Base-by-base conservation (phyloP, 2,797 vertebrate species). In the Notolabrus celidotus region DNA sequence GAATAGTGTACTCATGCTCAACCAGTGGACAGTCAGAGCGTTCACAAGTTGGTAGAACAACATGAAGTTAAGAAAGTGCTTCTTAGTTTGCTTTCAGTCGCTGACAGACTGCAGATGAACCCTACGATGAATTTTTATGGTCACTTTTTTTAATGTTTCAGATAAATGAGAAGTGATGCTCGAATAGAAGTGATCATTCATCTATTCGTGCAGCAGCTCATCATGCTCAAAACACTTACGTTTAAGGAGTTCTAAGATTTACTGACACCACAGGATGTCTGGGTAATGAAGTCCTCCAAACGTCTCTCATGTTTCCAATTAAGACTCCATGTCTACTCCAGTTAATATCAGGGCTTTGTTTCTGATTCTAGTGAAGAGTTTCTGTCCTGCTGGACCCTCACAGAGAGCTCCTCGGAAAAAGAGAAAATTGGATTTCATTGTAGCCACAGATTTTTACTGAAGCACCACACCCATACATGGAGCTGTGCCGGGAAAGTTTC, bases 401-500 rank as follows among this genome's bases (percentile, higher is more conserved):
- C 10, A 31, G 27, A 33, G 8, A 23, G 4, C 25, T 46, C 10
- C 14, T 25, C 41, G 49, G 55, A 50, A 71, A 72, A 65, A 43
- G 54, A 42, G 20, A 71, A 71, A 65, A 36, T 29, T 36, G 36
- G 43, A 47, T 84, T 80, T 67, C 36, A 61, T 66, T 49, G 23
- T 36, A 62, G 71, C 71, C 67, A 66, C 76, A 56, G 57, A 16
- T 51, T 67, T 79, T 53, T 51, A 70, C 60, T 66, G 38, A 75
- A 56, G 66, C 67, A 69, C 83, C 85, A 78, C 85, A 84, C 89
- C 86, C 89, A 78, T n/a, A 22, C 27, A 68, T 85, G 82, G 84
- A 88, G 63, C 20, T 20, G 49, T 52, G 70, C 80, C 27, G 49
- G 88, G 72, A 84, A 86, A 64, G 39, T 83, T 86, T 85, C 78